These are phyloP conservation scores for Psix sp. DNA, from an alignment of 1,140 invertebrate species.

Conservation along the genomic window DNA sequence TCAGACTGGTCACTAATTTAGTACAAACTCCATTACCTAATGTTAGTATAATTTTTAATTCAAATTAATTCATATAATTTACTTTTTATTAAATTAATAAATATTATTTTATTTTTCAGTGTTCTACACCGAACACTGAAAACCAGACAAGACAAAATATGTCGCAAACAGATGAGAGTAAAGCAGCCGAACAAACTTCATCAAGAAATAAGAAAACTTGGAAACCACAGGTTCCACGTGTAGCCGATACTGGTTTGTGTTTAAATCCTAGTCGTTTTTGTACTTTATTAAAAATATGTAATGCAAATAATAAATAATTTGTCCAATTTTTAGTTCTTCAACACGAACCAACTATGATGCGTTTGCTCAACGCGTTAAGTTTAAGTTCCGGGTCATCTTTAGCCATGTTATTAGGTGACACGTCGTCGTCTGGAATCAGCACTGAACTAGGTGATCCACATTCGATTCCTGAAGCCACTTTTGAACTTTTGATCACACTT, in stretches of 20 bases:
- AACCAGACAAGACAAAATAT: constrained; percentile 66
- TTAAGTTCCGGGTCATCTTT: constrained; percentile 83
- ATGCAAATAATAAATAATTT: constrained; percentile 12
- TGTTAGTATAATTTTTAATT: constrained; percentile 57
- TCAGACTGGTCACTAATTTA: constrained; percentile 83
- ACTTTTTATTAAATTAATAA: not conserved
- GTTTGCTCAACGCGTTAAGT: constrained; percentile 85
- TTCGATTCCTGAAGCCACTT: constrained; percentile 89
- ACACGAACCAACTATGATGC: constrained; percentile 87
- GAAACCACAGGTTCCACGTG: constrained; percentile 79
- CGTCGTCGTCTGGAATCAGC: constrained; percentile 60
- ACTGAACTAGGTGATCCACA: constrained; percentile 79
- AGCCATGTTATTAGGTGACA: constrained; percentile 77
- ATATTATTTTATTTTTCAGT: constrained; percentile 17
- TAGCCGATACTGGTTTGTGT: constrained; percentile 81
- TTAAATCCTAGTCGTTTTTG: not conserved
- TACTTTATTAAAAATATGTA: not conserved
- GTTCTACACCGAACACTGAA: constrained; percentile 36
- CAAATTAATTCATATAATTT: constrained; percentile 3
- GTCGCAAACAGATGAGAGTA: constrained; percentile 87
- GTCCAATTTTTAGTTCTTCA: constrained; percentile 80
- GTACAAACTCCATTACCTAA: constrained; percentile 82
- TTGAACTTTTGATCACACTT: constrained; percentile 86
- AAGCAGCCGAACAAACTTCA: constrained; percentile 81
- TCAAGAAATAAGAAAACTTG: constrained; percentile 60